A percentile compares a stretch with the other conserved stretches of the same genome.
Conservation (phyloP, 2,797 vertebrate species). For the Rhadinocentrus ornatus region DNA sequence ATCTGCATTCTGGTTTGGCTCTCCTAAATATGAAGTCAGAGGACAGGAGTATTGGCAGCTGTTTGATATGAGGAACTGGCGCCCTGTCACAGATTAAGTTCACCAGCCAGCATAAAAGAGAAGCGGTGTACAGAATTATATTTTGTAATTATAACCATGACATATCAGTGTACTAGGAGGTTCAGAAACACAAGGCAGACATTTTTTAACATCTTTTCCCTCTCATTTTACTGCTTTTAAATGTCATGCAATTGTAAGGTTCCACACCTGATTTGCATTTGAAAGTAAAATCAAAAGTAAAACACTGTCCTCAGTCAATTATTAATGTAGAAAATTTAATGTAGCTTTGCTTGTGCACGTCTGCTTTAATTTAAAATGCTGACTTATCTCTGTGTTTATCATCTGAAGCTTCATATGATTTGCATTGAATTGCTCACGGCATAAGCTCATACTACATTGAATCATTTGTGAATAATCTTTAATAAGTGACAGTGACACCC, state of each 20-base stretch:
- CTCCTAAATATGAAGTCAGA: constrained; percentile 13
- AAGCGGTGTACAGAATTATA: constrained; percentile 19
- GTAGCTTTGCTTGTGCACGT: neutral
- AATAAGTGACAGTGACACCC: neutral
- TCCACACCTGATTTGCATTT: constrained; percentile 1
- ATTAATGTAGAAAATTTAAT: neutral
- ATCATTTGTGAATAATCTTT: neutral
- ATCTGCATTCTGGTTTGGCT: constrained; percentile 21
- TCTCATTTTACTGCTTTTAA: constrained; percentile 22
- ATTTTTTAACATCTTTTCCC: constrained; percentile 9
- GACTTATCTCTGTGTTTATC: neutral
- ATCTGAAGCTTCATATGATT: neutral
- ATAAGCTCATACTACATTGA: neutral
- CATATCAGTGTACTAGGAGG: constrained; percentile 34
- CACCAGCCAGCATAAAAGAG: constrained; percentile 14
- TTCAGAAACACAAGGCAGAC: constrained; percentile 23
- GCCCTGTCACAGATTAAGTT: constrained; percentile 56
- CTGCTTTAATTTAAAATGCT: neutral
- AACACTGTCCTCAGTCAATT: constrained; percentile 1
- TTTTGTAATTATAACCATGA: constrained; percentile 45
- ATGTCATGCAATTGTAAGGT: constrained; percentile 25
- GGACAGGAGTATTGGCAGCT: constrained; percentile 38
- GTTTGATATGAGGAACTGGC: constrained; percentile 29
- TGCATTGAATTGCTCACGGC: neutral
- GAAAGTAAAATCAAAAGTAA: neutral